Evolutionary conservation across 2,113 vertebrate genomes (phyloP).

Genomic region (Cranoglanis bouderius): DNA sequence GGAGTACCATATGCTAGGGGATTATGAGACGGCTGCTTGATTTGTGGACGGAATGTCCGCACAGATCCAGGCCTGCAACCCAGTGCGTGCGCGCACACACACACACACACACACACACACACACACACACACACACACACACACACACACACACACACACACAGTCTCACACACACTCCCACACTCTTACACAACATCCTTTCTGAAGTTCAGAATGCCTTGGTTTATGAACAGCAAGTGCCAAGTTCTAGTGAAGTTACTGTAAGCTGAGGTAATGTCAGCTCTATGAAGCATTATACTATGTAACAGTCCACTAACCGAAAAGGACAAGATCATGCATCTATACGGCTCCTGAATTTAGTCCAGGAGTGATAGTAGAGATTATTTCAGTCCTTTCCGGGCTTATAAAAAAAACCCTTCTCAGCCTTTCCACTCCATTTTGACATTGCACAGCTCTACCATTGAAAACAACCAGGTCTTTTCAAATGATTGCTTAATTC

Average conservation of each 20-base stretch:
- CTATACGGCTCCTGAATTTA: slow-evolving; percentile 40
- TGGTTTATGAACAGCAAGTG: slow-evolving; percentile 3
- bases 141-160: background rate
- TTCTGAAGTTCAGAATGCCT: slow-evolving; percentile 53
- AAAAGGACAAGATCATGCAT: slow-evolving; percentile 23
- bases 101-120: background rate
- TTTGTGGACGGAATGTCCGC: slow-evolving; percentile 67
- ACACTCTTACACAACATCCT: slow-evolving; percentile 10
- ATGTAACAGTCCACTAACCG: slow-evolving; percentile 16
- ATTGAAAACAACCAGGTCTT: slow-evolving; percentile 68
- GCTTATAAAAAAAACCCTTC: slow-evolving; percentile 51
- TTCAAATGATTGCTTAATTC: slow-evolving; percentile 35
- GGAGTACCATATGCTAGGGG: slow-evolving; percentile 62
- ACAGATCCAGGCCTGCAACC: slow-evolving; percentile 45
- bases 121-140: background rate
- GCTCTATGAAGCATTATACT: slow-evolving; percentile 40
- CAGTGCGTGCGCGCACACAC: slow-evolving; percentile 24
- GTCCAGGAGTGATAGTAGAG: slow-evolving; percentile 58
- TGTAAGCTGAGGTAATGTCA: slow-evolving; percentile 14
- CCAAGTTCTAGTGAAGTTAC: slow-evolving; percentile 31
- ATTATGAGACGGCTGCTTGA: slow-evolving; percentile 72
- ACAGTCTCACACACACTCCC: background rate
- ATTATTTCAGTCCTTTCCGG: slow-evolving; percentile 57
- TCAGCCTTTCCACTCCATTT: slow-evolving; percentile 36
- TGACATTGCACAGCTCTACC: slow-evolving; percentile 64